Evolutionary conservation across 2,113 vertebrate genomes (phyloP), one percentile per base, ranked within the genome.

Genomic region (Colistium nudipinnis): DNA sequence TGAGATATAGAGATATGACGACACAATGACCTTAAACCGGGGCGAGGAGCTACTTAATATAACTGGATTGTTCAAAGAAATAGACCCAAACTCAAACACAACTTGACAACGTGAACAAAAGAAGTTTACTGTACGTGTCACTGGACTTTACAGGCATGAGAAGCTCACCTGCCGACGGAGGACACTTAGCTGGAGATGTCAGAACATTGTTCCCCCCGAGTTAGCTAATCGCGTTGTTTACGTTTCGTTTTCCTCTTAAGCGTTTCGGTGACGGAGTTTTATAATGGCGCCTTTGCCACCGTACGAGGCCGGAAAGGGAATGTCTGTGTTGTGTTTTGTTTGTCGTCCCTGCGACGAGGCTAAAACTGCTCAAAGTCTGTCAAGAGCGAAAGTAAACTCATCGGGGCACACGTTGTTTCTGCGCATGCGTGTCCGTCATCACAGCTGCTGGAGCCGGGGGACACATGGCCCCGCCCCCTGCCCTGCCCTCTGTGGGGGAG

Each of bases 381-480:
- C 6, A 17, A 74, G 78, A 84, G 76, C 74, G 78, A 85, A 87
- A 88, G 61, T 81, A 45, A 12, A 20, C 20, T 52, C 16, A 57
- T n/a, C 5, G 28, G 59, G 41, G 2, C 35, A 47, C 22, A 1
- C 11, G 10, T 4, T 14, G 28, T 2, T 6, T 43, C 38, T 67
- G 65, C 86, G 84, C 84, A 88, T 84, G 84, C 84, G 85, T 1
- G 24, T 9, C 1, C 12, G 12, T 13, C n/a, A 12, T 7, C 9
- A 39, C 8, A 20, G 28, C 63, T 16, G 70, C 3, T n/a, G 9
- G 14, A 6, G 41, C 36, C 8, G 45, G 9, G n/a, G 8, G n/a
- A 36, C 16, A 36, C n/a, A 51, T 36, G 28, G 51, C 27, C n/a
- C 7, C 39, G 27, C 41, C 52, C 49, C 45, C 28, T 48, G 39